Evolutionary conservation across 92 coral and sea anemone species (phyloP).

Genomic region (Galaxea fascicularis): DNA sequence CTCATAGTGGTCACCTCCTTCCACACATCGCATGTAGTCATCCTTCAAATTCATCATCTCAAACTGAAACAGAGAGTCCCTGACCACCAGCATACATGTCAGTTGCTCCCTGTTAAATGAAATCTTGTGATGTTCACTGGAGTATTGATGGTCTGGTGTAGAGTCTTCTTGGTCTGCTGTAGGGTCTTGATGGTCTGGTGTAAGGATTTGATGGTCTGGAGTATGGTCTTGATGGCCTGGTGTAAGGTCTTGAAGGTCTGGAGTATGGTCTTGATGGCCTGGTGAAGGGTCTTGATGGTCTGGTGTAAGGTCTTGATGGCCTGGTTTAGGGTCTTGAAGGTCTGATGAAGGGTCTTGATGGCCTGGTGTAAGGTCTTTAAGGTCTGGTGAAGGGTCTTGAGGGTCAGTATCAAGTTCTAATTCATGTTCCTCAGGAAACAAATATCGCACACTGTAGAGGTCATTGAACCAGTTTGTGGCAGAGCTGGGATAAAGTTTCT

Average conservation of each 20-base stretch:
- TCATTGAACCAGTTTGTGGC: constrained; percentile 74
- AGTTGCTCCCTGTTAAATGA: neutral
- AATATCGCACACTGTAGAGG: constrained; percentile 41
- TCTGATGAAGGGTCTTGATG: neutral
- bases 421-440: constrained; percentile 55
- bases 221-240: neutral
- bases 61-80: constrained; percentile 66
- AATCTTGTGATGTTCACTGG: neutral
- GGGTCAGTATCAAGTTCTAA: constrained; percentile 21
- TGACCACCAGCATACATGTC: constrained; percentile 35
- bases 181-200: neutral
- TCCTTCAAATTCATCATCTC: constrained; percentile 52
- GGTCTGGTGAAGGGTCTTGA: neutral
- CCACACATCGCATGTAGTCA: constrained; percentile 16
- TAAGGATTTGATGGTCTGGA: neutral
- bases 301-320: neutral
- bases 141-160: neutral
- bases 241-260: neutral
- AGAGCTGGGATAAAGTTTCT: constrained; percentile 39
- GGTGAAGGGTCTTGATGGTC: neutral
- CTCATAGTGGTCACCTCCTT: constrained; percentile 54
- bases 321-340: neutral
- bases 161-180: neutral
- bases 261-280: neutral
- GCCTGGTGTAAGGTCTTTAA: neutral